Base-by-base conservation (phyloP, 2,113 vertebrate species). In the Sitta europaea region DNA sequence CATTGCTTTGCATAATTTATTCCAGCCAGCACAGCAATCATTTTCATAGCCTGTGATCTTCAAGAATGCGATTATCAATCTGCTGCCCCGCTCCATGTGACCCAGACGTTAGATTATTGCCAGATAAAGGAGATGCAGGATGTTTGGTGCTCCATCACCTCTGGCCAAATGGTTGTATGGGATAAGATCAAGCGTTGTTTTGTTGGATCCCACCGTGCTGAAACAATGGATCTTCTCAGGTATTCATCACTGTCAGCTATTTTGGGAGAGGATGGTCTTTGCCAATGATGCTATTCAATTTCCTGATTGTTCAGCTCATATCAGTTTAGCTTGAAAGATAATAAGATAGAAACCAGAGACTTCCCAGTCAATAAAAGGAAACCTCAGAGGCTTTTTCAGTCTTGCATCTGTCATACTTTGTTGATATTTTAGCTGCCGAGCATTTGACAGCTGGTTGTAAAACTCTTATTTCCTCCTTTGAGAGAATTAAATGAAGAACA, bases 1-100 rank as follows among this genome's bases (percentile, higher is more conserved):
- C 96, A 95, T 93, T 96, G 94, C 95, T 95, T 96, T 95, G 95
- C 97, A 96, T 97, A 96, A 95, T 97, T 96, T 96, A 96, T 96
- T 96, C 96, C 90, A 93, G 95, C 89, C 91, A 66, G 80, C 83
- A 63, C 79, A 92, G 94, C 95, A 89, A 95, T 93, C 55, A 94
- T 89, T 96, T 97, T 93, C 92, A 85, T 91, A 92, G 82, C 91
- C 94, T 89, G 88, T 87, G 89, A 94, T 95, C 94, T 94, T 94
- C 74, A 48, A 95, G 54, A 84, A 9, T 67, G 77, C 2, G 50
- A 79, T 96, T 90, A 93, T 93, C 91, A 95, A 96, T 94, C 91
- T 96, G 65, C 5, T 35, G 18, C 65, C 50, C 0, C 0, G 62
- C 88, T 88, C 55, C 62, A 23, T 2, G 2, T 57, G 91, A 83